phyloP scores from a whole-genome alignment of 30 jellyfish, hydroid and myxozoan genomes.

The Haliclystus octoradiatus region DNA sequence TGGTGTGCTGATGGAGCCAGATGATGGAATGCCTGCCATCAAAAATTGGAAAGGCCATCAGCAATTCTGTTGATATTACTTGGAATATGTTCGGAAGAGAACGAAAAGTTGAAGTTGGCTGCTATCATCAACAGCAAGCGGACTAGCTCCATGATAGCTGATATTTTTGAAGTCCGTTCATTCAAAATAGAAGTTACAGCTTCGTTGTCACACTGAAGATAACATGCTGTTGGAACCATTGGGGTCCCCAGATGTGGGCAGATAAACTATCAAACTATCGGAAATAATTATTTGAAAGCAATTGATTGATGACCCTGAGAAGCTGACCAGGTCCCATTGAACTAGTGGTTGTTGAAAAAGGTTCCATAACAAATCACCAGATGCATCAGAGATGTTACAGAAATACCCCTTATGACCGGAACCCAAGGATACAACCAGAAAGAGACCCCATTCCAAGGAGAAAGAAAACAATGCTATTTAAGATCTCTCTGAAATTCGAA shows the following conservation, averaged over 20 bases:
- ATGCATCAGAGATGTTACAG: conserved; percentile 5
- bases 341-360: neutral
- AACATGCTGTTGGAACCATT: neutral
- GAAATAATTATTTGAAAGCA: conserved; percentile 9
- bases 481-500: neutral
- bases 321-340: conserved; percentile 3
- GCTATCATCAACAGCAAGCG: neutral
- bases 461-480: neutral
- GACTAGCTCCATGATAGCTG: neutral
- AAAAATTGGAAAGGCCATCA: conserved; percentile 4
- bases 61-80: neutral
- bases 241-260: conserved; percentile 13
- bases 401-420: neutral
- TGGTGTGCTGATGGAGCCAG: neutral
- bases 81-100: conserved; percentile 1
- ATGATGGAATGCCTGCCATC: conserved; percentile 2
- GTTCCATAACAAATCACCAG: conserved; percentile 7
- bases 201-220: neutral
- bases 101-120: neutral
- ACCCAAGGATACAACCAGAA: neutral
- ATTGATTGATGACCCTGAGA: neutral
- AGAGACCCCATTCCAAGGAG: conserved; percentile 1
- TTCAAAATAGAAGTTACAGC: conserved; percentile 2
- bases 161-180: neutral
- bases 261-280: conserved; percentile 10